These are phyloP conservation scores for Trichonephila inaurata DNA, from an alignment of 1,140 invertebrate genomes.

Conservation along the genomic window DNA sequence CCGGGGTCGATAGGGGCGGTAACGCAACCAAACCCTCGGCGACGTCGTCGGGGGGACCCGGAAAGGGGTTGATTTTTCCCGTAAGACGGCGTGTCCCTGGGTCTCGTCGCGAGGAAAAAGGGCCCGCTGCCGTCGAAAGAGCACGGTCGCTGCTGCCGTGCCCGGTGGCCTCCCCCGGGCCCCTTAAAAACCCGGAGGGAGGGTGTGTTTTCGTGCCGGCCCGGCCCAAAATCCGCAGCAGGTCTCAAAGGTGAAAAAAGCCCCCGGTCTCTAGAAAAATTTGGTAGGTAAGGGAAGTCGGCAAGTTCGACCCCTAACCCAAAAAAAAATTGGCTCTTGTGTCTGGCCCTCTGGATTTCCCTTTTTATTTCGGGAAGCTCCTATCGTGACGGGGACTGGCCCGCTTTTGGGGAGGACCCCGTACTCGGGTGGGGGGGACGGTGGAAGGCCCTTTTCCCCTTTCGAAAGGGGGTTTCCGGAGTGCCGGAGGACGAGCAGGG, in stretches of 20 bases:
- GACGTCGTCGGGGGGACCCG: background rate
- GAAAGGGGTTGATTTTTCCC: background rate
- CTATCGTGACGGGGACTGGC: too few relatives aligned
- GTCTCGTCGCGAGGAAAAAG: conserved; percentile 19
- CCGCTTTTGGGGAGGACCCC: too few relatives aligned
- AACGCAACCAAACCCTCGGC: conserved; percentile 19
- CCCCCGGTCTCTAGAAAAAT: conserved; percentile 78
- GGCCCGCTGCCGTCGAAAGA: conserved; percentile 48
- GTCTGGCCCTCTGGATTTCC: too few relatives aligned
- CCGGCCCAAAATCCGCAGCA: conserved; percentile 82
- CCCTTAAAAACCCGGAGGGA: background rate
- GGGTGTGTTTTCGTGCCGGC: background rate
- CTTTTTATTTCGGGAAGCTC: too few relatives aligned
- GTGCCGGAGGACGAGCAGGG: too few relatives aligned
- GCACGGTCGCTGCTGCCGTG: conserved; percentile 10
- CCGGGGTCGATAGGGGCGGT: conserved; percentile 11
- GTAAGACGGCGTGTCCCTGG: conserved; percentile 50
- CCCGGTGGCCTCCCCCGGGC: background rate
- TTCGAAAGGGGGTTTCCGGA: accelerated
- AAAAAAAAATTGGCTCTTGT: too few relatives aligned
- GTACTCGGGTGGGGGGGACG: too few relatives aligned
- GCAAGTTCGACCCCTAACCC: too few relatives aligned
- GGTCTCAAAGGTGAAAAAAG: conserved; percentile 82
- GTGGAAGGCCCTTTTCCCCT: accelerated
- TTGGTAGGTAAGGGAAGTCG: too few relatives aligned